Percentiles rank a stretch among this genome's conserved stretches.
phyloP scores from a whole-genome alignment of 2,797 vertebrate genomes.

The Takifugu rubripes region DNA sequence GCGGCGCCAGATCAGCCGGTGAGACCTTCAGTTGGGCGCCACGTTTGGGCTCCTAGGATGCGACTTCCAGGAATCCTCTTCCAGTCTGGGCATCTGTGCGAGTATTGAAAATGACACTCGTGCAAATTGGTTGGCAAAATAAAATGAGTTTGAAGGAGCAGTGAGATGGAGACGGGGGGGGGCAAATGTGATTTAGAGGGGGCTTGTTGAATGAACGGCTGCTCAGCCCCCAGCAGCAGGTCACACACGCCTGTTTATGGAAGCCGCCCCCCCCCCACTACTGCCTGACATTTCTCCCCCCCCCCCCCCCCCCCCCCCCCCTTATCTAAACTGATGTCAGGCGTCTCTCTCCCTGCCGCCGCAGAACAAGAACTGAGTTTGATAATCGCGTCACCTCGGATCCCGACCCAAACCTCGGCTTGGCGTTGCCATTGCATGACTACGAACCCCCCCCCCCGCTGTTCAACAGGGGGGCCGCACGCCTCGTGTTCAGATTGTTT shows the following conservation, averaged over 20 bases:
- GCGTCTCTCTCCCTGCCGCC: neutral
- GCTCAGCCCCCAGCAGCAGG: conserved; percentile 20
- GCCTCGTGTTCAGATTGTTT: too few species aligned
- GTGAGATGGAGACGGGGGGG: neutral
- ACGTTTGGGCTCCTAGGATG: conserved; percentile 40
- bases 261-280: conserved; percentile 19
- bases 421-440: neutral
- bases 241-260: conserved; percentile 25
- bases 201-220: conserved; percentile 6
- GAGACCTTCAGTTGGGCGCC: conserved; percentile 60
- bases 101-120: conserved; percentile 42
- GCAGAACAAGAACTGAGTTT: conserved; percentile 6
- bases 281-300: too few species aligned
- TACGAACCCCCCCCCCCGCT: neutral
- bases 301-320: conserved; percentile 15
- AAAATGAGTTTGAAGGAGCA: conserved; percentile 15
- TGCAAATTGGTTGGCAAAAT: conserved; percentile 23
- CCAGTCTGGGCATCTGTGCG: conserved; percentile 32
- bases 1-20: conserved; percentile 62
- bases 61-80: conserved; percentile 54
- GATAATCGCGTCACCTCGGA: conserved; percentile 5
- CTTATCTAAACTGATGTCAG: conserved; percentile 25
- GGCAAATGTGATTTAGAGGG: conserved; percentile 26
- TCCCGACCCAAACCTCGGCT: conserved; percentile 7
- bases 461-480: neutral